Base-by-base conservation (phyloP, 2,113 vertebrate species). In the Menidia beryllina region DNA sequence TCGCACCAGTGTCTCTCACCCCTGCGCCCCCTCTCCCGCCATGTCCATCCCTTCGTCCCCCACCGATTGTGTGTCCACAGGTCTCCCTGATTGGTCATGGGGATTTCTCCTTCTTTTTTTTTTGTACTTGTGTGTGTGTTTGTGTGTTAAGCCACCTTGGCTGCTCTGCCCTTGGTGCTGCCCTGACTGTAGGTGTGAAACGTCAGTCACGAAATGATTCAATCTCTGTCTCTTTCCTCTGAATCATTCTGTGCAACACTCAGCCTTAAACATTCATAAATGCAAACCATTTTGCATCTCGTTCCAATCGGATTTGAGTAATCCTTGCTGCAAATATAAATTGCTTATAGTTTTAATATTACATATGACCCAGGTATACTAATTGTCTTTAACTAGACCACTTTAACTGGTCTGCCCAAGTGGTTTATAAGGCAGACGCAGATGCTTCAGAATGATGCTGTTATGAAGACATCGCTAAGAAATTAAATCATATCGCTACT, bases 81-180 rank as follows among this genome's bases (percentile, higher is more conserved):
- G 75, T 86, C 77, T 69, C 63, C 53, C 65, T 82, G 85, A 93
- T 92, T 92, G 82, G 91, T 93, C 91, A 93, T 84, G 86, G 91
- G 67, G 91, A 91, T 92, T 93, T 89, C 66, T 60, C 67, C 39
- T 74, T 20, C 23, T 23, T 15, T 59, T 15, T 59, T 53, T 27
- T 60, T 50, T 9, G 7, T 41, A 26, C 47, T 14, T 75, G 63
- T 74, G 30, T 34, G 30, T 34, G 52, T 81, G 57, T 71, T 24
- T 61, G 63, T 74, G 60, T 61, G 53, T 52, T 57, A 2, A 3
- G 62, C 43, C 66, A 75, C 70, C 58, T 62, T 62, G 64, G 27
- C 70, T 58, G 38, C 49, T 74, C 64, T 67, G 52, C 47, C 49
- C 10, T 54, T 57, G 62, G 63, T 63, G 74, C 62, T 66, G 64